Evolutionary conservation across 2,113 vertebrate genomes (phyloP).

Genomic region (Myiagra hebetior): DNA sequence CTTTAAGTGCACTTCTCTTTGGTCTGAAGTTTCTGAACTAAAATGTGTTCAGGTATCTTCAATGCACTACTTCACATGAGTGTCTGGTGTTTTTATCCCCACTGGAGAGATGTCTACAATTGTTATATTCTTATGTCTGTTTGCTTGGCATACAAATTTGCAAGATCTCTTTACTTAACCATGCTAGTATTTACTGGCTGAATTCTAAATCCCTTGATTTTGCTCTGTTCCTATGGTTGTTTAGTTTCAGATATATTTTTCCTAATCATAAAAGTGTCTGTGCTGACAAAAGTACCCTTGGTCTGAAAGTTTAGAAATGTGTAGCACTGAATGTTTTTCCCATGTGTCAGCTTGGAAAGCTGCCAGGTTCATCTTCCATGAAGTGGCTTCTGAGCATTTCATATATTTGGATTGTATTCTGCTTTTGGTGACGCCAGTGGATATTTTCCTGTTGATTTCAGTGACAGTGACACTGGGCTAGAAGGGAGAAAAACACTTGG

Average conservation of each 20-base stretch:
- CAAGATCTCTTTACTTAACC: background rate
- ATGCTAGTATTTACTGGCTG: background rate
- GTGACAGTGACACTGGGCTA: background rate
- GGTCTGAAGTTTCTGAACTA: background rate
- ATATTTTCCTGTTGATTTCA: conserved; percentile 14
- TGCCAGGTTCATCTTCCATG: background rate
- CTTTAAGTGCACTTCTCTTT: background rate
- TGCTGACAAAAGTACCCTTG: background rate
- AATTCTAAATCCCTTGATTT: background rate
- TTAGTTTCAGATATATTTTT: background rate
- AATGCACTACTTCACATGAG: background rate
- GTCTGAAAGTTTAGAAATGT: background rate
- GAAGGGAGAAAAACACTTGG: background rate
- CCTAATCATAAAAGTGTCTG: background rate
- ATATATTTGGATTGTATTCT: background rate
- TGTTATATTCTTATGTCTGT: background rate
- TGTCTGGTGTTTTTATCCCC: background rate
- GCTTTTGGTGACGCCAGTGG: background rate
- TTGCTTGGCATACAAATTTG: background rate
- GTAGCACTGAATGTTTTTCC: background rate
- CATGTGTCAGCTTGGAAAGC: conserved; percentile 2
- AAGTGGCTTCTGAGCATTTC: background rate
- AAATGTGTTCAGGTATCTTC: background rate
- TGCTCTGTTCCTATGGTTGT: background rate
- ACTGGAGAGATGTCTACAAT: background rate